Base-by-base conservation (phyloP, 2,888 invertebrate species). In the Aproaerema taeniolella region DNA sequence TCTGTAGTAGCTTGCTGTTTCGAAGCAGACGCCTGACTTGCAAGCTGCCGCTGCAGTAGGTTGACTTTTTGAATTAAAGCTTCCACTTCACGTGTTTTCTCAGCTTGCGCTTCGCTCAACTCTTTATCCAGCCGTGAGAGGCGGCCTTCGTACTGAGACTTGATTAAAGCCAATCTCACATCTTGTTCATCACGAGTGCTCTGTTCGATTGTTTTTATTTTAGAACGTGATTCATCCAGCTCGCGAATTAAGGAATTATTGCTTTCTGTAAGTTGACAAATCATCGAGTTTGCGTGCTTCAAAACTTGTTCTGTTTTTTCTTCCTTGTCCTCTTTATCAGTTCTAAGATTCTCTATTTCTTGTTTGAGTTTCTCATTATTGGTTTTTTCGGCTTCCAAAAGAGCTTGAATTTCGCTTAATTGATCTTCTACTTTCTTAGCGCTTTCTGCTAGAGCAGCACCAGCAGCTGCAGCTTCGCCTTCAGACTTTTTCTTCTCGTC, bases 251-350 rank as follows among this genome's bases (percentile, higher is more conserved):
- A 71, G 5, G 80, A 78, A 53, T 90, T 91, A 57, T 92, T 93
- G 10, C 90, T 82, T 58, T 94, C 93, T 0, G 92, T 92, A 17
- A 94, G 70, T 46, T 89, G 90, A 55, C 91, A 89, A 43, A 94
- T 93, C 61, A 92, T 91, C 41, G 89, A 90, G 62, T 93, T 91
- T 1, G 94, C 93, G 53, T 91, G 93, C 58, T 92, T 92, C 25
- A 94, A 83, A 6, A 94, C 87, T 39, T 88, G 87, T 61, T 89
- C 92, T 1, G 90, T 89, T 32, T 91, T 88, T 42, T 91, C 91
- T 47, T 92, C 92, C 53, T 90, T 90, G 41, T 90, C 90, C 41
- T 82, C 67, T 49, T 86, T 88, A 33, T 86, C 70, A 42, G 82
- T 78, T 59, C 89, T 85, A 40, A 91, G 72, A 1, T 81, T 71